These are phyloP conservation scores for Arge pagana DNA, from an alignment of 2,888 invertebrate genomes.

Conservation along the genomic window DNA sequence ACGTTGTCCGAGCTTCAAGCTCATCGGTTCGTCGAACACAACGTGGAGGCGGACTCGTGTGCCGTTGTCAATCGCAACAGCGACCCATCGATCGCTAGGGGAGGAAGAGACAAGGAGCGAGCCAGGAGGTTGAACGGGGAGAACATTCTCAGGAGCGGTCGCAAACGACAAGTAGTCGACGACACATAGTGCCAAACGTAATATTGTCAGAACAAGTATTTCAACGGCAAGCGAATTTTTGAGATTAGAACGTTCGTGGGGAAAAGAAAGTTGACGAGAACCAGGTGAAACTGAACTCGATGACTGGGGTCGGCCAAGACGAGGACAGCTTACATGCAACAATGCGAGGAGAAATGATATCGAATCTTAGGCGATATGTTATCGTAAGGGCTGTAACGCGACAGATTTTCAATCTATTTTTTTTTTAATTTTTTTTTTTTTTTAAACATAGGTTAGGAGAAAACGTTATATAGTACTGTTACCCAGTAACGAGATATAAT, in stretches of 20 bases:
- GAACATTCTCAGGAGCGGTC: slow-evolving; percentile 56
- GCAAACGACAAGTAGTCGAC: slow-evolving; percentile 65
- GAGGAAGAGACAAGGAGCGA: slow-evolving; percentile 61
- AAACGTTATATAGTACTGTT: slow-evolving; percentile 21
- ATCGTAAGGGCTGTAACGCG: no score
- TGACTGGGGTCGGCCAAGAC: no score
- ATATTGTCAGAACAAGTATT: no score
- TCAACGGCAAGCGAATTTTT: no score
- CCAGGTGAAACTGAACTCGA: no score
- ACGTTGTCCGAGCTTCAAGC: slow-evolving; percentile 47
- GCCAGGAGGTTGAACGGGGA: slow-evolving; percentile 59
- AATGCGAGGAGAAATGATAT: no score
- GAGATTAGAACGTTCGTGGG: no score
- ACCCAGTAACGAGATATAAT: slow-evolving; percentile 29
- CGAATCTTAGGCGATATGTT: no score
- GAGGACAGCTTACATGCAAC: no score
- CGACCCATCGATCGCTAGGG: slow-evolving; percentile 43
- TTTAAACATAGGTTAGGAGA: not conserved
- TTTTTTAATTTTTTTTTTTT: no score
- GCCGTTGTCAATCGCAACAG: slow-evolving; percentile 32
- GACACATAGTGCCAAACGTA: slow-evolving; percentile 70
- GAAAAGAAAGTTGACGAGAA: no score
- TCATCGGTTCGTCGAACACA: slow-evolving; percentile 51
- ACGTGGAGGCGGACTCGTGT: slow-evolving; percentile 41
- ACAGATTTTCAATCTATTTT: no score